phyloP scores from a whole-genome alignment of 2,797 vertebrate species.

The Agapornis canus region DNA sequence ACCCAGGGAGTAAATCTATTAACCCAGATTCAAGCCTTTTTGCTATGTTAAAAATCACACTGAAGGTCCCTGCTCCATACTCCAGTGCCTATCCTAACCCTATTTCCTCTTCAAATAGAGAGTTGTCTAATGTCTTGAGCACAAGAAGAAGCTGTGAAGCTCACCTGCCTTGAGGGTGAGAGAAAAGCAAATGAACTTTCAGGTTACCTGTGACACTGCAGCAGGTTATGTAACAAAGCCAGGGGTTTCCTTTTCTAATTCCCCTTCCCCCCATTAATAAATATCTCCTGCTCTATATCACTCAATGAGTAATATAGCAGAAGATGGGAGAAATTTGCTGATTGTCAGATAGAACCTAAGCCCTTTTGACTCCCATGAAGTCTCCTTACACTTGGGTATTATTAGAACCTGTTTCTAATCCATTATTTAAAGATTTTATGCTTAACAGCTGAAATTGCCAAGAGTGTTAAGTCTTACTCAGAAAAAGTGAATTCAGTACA shows the following conservation, averaged over 20 bases:
- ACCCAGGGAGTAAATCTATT: background rate
- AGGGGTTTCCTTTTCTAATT: background rate
- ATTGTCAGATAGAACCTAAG: background rate
- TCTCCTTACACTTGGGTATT: background rate
- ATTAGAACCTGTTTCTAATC: background rate
- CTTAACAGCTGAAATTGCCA: background rate
- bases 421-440: background rate
- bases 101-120: background rate
- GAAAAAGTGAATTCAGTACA: background rate
- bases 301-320: background rate
- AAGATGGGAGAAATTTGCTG: background rate
- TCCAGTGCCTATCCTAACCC: background rate
- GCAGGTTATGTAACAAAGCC: background rate
- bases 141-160: fast-evolving
- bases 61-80: background rate
- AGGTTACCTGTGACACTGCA: fast-evolving
- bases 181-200: background rate
- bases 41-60: background rate
- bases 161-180: background rate
- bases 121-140: background rate
- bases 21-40: background rate
- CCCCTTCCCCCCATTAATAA: background rate
- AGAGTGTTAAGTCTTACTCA: background rate
- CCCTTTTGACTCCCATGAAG: background rate
- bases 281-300: background rate